Base-by-base conservation (phyloP, 2,888 invertebrate genomes). In the Leptothorax acervorum region DNA sequence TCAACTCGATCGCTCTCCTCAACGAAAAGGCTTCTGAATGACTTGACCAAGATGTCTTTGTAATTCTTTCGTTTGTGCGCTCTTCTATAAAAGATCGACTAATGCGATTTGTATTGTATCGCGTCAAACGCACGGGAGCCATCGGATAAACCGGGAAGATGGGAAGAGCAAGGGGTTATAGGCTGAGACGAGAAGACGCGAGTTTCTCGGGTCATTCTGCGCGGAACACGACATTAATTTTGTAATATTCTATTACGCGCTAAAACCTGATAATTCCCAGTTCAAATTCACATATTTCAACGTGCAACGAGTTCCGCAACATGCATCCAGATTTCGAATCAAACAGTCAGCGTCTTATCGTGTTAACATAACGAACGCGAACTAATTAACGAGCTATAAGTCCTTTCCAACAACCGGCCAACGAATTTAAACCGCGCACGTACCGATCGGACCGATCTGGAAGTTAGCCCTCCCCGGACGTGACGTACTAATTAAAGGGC, bases 351-450 rank as follows among this genome's bases (percentile, higher is more conserved):
- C 91, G 83, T 89, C 89, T 91, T 90, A 90, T 88, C 88, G 86
- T 81, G 89, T 93, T 90, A 90, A 84, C 89, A 87, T 87, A 90
- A 90, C 89, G 89, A 88, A 81, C 89, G 88, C 87, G 89, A 91
- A 91, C 91, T 89, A 92, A 93, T 93, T 90, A 92, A 91, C 89
- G 88, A 90, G 88, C 90, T 86, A 91, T 91, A 91, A 92, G 91
- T 90, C 90, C 90, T 87, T 89, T 90, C 86, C 83, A 73, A 79
- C 74, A 78, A 66, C 65, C 70, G 62, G 66, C 76, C 82, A 86
- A 89, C 89, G 85, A 86, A 90, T 89, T 90, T 89, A 86, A 89
- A 90, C 88, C 78, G 84, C 85, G 83, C 91, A 90, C 91, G 91
- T 90, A 90, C 85, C 91, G 91, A 92, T 92, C 88, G 90, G 85